Evolutionary conservation across 2,113 vertebrate species (phyloP).

Genomic region (Strigops habroptila): DNA sequence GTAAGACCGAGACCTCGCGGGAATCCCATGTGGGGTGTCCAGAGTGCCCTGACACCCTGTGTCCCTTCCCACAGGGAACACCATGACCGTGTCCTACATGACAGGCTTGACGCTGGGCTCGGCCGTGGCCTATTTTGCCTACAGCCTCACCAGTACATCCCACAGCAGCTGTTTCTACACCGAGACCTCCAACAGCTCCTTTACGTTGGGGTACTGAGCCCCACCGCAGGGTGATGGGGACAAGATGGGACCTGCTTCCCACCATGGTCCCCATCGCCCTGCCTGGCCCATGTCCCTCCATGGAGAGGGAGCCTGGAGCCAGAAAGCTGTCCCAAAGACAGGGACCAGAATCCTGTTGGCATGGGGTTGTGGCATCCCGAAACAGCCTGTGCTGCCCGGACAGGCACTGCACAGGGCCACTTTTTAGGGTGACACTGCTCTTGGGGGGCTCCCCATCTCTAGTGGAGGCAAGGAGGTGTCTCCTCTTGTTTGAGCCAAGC

Average conservation of each 20-base stretch:
- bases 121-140: conserved; percentile 89
- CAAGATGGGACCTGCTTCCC: background rate
- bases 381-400: fast-evolving
- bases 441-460: background rate
- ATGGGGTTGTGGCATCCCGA: background rate
- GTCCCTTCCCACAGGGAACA: conserved; percentile 83
- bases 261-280: background rate
- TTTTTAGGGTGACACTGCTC: background rate
- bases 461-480: background rate
- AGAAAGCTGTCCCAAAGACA: background rate
- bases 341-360: background rate
- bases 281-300: background rate
- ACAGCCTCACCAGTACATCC: conserved; percentile 83
- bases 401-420: background rate
- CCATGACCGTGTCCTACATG: conserved; percentile 99
- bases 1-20: conserved; percentile 39
- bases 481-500: background rate
- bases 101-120: conserved; percentile 92
- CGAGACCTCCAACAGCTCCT: conserved; percentile 67
- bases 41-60: fast-evolving
- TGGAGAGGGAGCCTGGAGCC: background rate
- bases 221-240: fast-evolving
- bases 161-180: conserved; percentile 70
- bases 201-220: conserved; percentile 71
- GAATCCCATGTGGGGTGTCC: fast-evolving